Percentiles rank a stretch among this genome's conserved stretches.
Conservation (phyloP, 2,888 invertebrate genomes). For the Tetropium fuscum region DNA sequence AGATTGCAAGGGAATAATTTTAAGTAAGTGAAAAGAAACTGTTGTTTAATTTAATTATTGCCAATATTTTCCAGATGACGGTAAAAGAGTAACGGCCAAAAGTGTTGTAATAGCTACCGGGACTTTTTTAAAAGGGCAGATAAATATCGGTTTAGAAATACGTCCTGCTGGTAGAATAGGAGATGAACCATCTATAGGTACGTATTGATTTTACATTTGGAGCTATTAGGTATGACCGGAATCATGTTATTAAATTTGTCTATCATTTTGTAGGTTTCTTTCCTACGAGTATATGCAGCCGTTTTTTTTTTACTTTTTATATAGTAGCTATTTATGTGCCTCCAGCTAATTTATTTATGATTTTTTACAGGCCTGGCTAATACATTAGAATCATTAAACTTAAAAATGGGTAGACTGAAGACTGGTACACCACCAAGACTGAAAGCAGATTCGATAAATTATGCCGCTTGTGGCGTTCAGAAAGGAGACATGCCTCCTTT, state of each 20-base stretch:
- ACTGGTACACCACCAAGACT: slow-evolving; percentile 91
- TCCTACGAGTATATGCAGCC: too few relatives aligned
- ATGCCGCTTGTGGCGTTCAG: slow-evolving; percentile 68
- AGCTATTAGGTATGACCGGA: too few relatives aligned
- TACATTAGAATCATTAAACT: slow-evolving; percentile 77
- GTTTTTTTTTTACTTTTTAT: not conserved
- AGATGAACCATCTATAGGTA: slow-evolving; percentile 78
- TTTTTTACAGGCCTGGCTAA: slow-evolving; percentile 72
- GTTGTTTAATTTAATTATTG: not conserved
- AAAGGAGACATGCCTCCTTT: slow-evolving; percentile 76
- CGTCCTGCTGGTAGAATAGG: slow-evolving; percentile 86
- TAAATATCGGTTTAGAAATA: slow-evolving; percentile 82
- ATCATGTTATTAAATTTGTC: too few relatives aligned
- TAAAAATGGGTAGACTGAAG: slow-evolving; percentile 83
- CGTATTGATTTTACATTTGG: not conserved
- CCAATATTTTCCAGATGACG: slow-evolving; percentile 67
- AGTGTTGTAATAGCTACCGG: slow-evolving; percentile 88
- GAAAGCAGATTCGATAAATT: slow-evolving; percentile 77
- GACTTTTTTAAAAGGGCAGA: slow-evolving; percentile 87
- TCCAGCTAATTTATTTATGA: not conserved
- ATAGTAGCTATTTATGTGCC: not conserved
- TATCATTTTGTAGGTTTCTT: too few relatives aligned
- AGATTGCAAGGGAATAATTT: slow-evolving; percentile 68
- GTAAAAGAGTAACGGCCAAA: slow-evolving; percentile 70
- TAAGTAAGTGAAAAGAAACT: slow-evolving; percentile 61